Evolutionary conservation across 2,797 vertebrate species (phyloP).

Genomic region (Helostoma temminkii): DNA sequence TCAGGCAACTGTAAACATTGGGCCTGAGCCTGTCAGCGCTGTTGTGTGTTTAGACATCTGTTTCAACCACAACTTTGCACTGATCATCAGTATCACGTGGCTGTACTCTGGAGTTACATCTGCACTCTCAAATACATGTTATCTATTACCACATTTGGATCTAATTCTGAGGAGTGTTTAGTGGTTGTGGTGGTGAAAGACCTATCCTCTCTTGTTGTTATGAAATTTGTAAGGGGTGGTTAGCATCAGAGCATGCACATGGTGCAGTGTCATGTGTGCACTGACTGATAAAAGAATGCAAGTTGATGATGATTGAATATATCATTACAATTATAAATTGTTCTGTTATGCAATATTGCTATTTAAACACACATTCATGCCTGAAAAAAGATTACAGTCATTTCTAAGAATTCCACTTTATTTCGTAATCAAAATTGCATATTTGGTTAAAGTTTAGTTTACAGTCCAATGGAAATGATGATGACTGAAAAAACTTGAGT

Average conservation of each 20-base stretch:
- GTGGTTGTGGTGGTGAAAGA: conserved; percentile 76
- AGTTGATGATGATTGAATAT: conserved; percentile 16
- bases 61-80: conserved; percentile 72
- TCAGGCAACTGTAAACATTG: conserved; percentile 70
- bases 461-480: not conserved
- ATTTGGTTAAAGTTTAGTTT: not conserved
- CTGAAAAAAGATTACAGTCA: no score
- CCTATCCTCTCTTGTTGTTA: conserved; percentile 71
- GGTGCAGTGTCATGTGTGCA: conserved; percentile 46
- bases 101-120: conserved; percentile 71
- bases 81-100: conserved; percentile 79
- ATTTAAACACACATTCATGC: no score
- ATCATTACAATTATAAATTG: conserved; percentile 14
- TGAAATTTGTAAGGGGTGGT: conserved; percentile 75
- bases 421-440: rapidly evolving
- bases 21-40: conserved; percentile 66
- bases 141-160: conserved; percentile 80
- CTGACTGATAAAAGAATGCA: conserved; percentile 30
- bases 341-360: no score
- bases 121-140: conserved; percentile 70
- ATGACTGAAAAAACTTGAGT: no score
- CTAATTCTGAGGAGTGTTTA: conserved; percentile 73
- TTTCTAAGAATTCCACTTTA: not conserved
- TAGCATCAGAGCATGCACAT: conserved; percentile 50
- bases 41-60: conserved; percentile 81